Conservation (phyloP, 2,113 vertebrate species). For the Rhinolophus ferrumequinum region DNA sequence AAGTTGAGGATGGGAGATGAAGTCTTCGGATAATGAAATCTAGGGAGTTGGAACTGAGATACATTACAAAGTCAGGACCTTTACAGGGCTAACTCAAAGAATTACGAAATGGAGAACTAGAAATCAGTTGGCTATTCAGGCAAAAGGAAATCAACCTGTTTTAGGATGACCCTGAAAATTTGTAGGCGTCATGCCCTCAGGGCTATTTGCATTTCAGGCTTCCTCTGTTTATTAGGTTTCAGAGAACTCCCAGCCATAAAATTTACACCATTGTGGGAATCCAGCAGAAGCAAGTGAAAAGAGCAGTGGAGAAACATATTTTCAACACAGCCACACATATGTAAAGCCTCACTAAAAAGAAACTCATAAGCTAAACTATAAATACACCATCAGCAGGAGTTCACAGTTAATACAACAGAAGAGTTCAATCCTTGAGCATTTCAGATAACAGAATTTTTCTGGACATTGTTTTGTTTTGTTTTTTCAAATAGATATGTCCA, state of each 20-base stretch:
- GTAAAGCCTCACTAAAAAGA: not conserved
- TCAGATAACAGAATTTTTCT: not conserved
- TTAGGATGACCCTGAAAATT: not conserved
- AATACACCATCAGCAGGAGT: not conserved
- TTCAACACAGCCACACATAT: not conserved
- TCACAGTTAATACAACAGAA: not conserved
- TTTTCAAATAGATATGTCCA: not conserved
- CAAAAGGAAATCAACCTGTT: not conserved
- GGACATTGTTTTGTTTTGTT: not conserved
- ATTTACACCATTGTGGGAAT: not conserved
- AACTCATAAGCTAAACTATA: not conserved
- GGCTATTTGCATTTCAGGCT: not conserved
- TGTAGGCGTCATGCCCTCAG: not conserved
- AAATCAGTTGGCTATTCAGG: not conserved
- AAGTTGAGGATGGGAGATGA: not conserved
- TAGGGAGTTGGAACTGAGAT: not conserved
- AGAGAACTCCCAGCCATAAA: not conserved
- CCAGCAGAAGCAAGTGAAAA: not conserved
- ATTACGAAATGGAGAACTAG: not conserved
- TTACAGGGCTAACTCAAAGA: not conserved
- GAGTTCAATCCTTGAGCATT: not conserved
- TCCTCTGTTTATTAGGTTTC: not conserved
- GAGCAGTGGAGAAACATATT: not conserved
- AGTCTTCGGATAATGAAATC: not conserved
- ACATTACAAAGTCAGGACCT: not conserved